Evolutionary conservation across 2,113 vertebrate species (phyloP).

Genomic region (Prionailurus bengalensis): DNA sequence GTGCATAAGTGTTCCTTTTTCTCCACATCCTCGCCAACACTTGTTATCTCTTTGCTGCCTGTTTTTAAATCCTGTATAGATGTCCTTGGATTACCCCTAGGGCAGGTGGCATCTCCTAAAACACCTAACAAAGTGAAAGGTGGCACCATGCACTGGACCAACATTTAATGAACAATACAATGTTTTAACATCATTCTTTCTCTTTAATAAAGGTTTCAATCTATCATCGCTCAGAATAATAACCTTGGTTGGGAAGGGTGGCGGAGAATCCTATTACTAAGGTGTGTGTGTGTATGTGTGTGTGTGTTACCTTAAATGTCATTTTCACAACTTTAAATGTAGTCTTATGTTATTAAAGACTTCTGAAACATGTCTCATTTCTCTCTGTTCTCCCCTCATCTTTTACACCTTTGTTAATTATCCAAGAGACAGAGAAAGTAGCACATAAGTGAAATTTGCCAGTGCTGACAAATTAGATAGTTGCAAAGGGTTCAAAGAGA

Average conservation of each 20-base stretch:
- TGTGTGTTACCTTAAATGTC: neutral
- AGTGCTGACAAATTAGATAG: constrained; percentile 62
- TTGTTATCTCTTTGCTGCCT: neutral
- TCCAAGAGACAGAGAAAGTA: constrained; percentile 18
- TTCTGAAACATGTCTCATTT: constrained; percentile 42
- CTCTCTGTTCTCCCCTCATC: constrained; percentile 6
- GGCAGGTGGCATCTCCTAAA: neutral
- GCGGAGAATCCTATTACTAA: neutral
- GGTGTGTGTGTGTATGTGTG: no score
- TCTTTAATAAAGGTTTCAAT: neutral
- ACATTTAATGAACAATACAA: neutral
- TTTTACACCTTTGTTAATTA: constrained; percentile 75
- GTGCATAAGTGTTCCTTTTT: neutral
- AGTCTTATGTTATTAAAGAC: constrained; percentile 61
- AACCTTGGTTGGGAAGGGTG: neutral
- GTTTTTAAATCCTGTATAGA: neutral
- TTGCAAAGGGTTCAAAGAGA: constrained; percentile 24
- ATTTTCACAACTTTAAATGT: constrained; percentile 58
- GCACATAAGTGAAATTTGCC: constrained; percentile 58
- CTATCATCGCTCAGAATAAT: constrained; percentile 1
- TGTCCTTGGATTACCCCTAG: neutral
- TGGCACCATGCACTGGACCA: neutral
- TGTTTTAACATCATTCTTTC: neutral
- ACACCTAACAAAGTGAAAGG: neutral
- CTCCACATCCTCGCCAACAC: neutral